phyloP scores from a whole-genome alignment of 2,797 vertebrate species.

The Pogoniulus pusillus region DNA sequence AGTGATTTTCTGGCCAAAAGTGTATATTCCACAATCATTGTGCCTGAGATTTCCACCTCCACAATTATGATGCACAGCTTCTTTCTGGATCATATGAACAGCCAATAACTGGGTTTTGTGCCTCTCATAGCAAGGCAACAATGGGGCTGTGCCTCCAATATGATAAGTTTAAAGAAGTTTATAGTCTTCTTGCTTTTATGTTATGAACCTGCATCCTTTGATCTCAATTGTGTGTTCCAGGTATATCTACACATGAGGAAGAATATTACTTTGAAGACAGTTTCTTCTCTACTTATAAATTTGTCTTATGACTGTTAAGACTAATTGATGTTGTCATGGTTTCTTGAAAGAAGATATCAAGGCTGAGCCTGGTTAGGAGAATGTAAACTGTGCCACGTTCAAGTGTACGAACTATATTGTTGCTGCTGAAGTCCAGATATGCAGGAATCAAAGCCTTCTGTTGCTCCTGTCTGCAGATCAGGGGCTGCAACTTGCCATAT shows the following conservation, averaged over 20 bases:
- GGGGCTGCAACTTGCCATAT: background rate
- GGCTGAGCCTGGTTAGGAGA: background rate
- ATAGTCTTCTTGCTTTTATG: background rate
- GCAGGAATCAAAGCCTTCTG: background rate
- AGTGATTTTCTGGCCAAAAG: background rate
- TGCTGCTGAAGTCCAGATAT: background rate
- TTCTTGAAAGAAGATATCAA: background rate
- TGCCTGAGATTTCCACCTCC: background rate
- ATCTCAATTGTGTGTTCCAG: background rate
- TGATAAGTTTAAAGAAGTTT: background rate
- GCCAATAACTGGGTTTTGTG: background rate
- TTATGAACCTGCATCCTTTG: background rate
- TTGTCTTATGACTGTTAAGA: no score
- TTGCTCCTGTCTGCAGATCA: background rate
- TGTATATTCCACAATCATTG: background rate
- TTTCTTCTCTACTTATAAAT: background rate
- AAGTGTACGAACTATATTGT: background rate
- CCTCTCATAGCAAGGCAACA: fast-evolving
- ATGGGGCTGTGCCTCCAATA: background rate
- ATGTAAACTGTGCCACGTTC: background rate
- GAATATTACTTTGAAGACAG: background rate
- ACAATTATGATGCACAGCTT: background rate
- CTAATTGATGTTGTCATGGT: fast-evolving
- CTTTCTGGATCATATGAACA: background rate
- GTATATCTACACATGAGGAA: background rate